These are phyloP conservation scores for Poeciliopsis retropinna DNA, from an alignment of 2,113 vertebrate species.

Conservation along the genomic window DNA sequence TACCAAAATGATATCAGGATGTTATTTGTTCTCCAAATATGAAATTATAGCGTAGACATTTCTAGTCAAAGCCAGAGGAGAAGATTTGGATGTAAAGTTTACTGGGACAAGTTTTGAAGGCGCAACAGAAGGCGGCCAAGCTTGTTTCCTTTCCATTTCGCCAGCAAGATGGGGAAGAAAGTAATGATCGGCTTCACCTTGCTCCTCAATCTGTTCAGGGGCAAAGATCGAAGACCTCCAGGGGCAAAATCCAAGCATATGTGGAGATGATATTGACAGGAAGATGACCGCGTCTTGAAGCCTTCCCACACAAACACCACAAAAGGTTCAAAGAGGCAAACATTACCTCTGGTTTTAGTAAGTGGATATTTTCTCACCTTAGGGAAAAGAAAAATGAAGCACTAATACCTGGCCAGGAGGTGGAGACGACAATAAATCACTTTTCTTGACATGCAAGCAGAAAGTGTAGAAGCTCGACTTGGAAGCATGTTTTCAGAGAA, in stretches of 20 bases:
- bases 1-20: no score
- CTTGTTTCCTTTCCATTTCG: conserved; percentile 4
- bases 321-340: no score
- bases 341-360: no score
- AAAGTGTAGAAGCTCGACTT: no score
- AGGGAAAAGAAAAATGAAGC: background rate
- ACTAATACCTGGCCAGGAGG: background rate
- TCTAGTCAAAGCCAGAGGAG: background rate
- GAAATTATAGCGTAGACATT: background rate
- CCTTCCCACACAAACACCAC: no score
- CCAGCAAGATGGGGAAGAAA: conserved; percentile 10
- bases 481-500: no score
- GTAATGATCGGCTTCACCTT: conserved; percentile 27
- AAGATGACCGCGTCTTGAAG: background rate
- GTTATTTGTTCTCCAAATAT: background rate
- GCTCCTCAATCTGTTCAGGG: conserved; percentile 47
- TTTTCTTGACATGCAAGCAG: no score
- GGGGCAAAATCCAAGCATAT: conserved; percentile 44
- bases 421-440: background rate
- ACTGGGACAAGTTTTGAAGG: background rate
- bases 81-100: background rate
- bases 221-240: conserved; percentile 52
- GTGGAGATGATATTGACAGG: conserved; percentile 32
- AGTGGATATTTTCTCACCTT: no score
- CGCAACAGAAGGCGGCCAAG: background rate